These are phyloP conservation scores for Ochropacha duplaris DNA, from an alignment of 2,888 invertebrate genomes.

Conservation along the genomic window DNA sequence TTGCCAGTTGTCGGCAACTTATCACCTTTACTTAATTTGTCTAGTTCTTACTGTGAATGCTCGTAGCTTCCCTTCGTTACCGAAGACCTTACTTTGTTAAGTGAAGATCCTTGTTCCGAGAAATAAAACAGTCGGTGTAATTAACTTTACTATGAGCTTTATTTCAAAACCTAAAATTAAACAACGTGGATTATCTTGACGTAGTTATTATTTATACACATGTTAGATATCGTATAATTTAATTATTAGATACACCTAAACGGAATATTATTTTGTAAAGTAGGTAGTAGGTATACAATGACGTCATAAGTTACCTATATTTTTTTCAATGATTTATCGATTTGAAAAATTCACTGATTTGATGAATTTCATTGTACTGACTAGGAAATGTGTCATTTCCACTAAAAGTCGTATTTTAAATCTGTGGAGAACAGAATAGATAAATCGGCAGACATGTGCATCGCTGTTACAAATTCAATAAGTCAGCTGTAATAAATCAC, in stretches of 20 bases:
- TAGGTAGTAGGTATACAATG: no score
- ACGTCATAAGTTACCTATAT: no score
- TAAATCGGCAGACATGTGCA: background rate
- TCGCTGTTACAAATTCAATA: conserved; percentile 35
- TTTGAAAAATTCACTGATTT: no score
- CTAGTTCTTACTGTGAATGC: conserved; percentile 30
- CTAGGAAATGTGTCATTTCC: no score
- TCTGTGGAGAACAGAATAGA: background rate
- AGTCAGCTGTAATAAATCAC: conserved; percentile 33
- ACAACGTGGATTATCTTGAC: background rate
- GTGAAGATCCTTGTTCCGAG: conserved; percentile 12
- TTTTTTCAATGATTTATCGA: no score
- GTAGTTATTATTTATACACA: no score
- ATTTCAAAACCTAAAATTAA: background rate
- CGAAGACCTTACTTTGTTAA: conserved; percentile 23
- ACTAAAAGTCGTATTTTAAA: background rate
- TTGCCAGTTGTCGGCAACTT: conserved; percentile 34
- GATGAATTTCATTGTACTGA: no score
- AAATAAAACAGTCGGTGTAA: background rate
- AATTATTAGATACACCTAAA: no score
- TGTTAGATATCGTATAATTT: no score
- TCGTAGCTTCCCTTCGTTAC: conserved; percentile 10
- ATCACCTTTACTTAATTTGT: conserved; percentile 46
- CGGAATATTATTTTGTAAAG: no score
- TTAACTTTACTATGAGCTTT: conserved; percentile 3